Percentiles rank a stretch among this genome's conserved stretches.
Evolutionary conservation across 2,888 invertebrate genomes (phyloP).

Genomic region (Adelognathus sp.): DNA sequence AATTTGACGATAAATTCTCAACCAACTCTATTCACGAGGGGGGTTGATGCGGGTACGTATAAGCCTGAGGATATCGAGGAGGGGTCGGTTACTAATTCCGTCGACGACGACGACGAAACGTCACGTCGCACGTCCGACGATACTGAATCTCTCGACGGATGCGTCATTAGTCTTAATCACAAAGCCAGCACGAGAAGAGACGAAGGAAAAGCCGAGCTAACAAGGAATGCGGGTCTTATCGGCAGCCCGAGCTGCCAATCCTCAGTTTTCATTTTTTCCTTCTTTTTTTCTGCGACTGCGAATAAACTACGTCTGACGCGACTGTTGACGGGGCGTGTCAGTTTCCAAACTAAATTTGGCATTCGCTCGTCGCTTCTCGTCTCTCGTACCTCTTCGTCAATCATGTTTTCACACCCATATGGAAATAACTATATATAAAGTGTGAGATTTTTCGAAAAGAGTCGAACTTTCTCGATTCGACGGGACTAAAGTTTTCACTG

Average conservation of each 20-base stretch:
- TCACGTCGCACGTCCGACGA: background rate
- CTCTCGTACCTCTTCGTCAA: background rate
- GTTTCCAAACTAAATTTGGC: background rate
- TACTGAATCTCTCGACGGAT: slow-evolving; percentile 35
- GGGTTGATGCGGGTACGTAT: background rate
- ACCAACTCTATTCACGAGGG: background rate
- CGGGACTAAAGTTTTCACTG: background rate
- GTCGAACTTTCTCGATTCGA: background rate
- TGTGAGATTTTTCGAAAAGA: background rate
- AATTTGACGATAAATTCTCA: too few species aligned
- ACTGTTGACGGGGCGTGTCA: background rate
- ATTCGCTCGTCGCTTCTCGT: background rate
- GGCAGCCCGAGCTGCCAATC: background rate
- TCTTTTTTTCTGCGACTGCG: background rate
- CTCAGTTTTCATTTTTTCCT: background rate
- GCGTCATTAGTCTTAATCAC: slow-evolving; percentile 58
- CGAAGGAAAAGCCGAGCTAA: slow-evolving; percentile 45
- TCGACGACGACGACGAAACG: background rate
- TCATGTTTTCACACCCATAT: background rate
- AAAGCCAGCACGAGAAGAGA: slow-evolving; percentile 29
- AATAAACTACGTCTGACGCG: background rate
- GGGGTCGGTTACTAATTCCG: background rate
- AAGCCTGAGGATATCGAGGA: background rate
- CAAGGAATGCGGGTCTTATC: slow-evolving; percentile 51
- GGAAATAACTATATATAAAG: background rate